These are phyloP conservation scores for Oxystoma pomonae DNA, from an alignment of 2,888 invertebrate species.

Conservation along the genomic window DNA sequence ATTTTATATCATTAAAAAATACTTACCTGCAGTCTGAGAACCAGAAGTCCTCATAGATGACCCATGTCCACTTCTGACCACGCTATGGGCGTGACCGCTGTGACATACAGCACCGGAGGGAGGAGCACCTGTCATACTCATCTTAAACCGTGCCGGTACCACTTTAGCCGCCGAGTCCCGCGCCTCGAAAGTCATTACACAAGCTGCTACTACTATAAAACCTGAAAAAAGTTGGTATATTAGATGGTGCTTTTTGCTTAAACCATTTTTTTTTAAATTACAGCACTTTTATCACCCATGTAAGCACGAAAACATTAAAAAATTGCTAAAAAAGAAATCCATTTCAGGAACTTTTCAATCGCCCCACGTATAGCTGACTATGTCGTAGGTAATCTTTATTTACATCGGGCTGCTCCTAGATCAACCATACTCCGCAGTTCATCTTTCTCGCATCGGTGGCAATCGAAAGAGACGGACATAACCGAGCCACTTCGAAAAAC, in stretches of 20 bases:
- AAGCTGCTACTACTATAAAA: constrained; percentile 94
- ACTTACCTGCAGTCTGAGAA: constrained; percentile 37
- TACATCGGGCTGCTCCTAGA: too few species aligned
- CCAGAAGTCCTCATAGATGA: constrained; percentile 40
- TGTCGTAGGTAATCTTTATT: too few species aligned
- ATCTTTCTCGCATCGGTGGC: neutral
- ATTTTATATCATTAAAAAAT: neutral
- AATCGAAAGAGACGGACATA: neutral
- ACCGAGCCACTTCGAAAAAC: neutral
- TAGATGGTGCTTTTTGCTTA: too few species aligned
- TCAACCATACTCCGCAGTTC: too few species aligned
- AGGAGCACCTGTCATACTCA: constrained; percentile 38
- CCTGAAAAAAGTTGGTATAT: constrained; percentile 61
- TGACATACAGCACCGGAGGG: constrained; percentile 22
- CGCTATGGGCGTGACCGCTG: constrained; percentile 10
- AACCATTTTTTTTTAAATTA: too few species aligned
- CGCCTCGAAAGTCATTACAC: constrained; percentile 98
- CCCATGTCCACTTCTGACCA: constrained; percentile 34
- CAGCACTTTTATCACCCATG: too few species aligned
- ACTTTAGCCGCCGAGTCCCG: constrained; percentile 92
- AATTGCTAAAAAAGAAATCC: neutral
- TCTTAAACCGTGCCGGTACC: constrained; percentile 70
- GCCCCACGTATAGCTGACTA: neutral
- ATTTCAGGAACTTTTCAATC: neutral
- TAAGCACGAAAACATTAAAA: too few species aligned